These are phyloP conservation scores for Lottia scabra DNA, from an alignment of 2,888 invertebrate genomes.

Conservation along the genomic window DNA sequence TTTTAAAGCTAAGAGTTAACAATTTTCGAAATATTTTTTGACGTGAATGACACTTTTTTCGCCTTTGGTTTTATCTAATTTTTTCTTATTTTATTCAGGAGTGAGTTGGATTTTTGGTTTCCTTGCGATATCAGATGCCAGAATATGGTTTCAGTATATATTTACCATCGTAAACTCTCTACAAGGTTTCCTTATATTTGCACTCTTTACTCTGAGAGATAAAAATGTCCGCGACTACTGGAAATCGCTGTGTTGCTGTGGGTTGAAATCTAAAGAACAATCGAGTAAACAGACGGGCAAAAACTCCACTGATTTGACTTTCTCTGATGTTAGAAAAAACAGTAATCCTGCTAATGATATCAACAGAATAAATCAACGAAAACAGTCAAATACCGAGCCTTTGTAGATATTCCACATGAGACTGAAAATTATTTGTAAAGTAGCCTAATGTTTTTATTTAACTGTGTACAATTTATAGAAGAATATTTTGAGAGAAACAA, in stretches of 20 bases:
- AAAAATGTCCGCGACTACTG: conserved; percentile 43
- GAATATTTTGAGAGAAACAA: too few relatives aligned
- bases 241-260: conserved; percentile 40
- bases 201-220: conserved; percentile 55
- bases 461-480: too few relatives aligned
- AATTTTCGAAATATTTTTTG: too few relatives aligned
- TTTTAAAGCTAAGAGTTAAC: too few relatives aligned
- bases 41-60: too few relatives aligned
- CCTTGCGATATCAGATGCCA: conserved; percentile 56
- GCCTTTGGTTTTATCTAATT: too few relatives aligned
- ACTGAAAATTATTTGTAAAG: too few relatives aligned
- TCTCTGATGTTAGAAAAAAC: background rate
- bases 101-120: conserved; percentile 67
- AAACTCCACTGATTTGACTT: background rate
- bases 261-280: conserved; percentile 22
- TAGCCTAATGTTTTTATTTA: too few relatives aligned
- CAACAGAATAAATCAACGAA: too few relatives aligned
- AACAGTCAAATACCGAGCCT: too few relatives aligned
- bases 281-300: background rate
- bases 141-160: conserved; percentile 60
- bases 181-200: conserved; percentile 59
- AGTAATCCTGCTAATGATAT: background rate
- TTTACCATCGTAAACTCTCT: conserved; percentile 63
- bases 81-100: conserved; percentile 37
- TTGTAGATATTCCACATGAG: too few relatives aligned